Conservation (phyloP, 2,797 vertebrate genomes). For the Enteromius argenteus region DNA sequence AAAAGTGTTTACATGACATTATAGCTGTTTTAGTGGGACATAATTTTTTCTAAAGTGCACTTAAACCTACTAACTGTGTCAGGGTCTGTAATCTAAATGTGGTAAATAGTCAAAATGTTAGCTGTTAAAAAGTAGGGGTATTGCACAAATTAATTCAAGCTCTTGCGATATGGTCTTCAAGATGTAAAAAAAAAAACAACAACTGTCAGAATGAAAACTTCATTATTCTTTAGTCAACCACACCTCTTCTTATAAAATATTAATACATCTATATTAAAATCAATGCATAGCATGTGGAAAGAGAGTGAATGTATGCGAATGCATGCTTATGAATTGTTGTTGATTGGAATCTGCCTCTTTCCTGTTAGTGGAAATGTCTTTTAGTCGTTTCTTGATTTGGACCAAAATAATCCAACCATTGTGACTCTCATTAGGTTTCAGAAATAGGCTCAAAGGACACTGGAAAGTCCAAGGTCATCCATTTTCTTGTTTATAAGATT, state of each 20-base stretch:
- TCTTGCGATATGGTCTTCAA: not conserved
- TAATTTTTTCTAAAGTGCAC: not conserved
- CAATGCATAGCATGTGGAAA: not conserved
- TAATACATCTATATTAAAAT: not conserved
- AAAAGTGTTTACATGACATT: not conserved
- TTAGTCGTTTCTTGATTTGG: not conserved
- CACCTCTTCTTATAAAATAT: not conserved
- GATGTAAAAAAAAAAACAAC: not conserved
- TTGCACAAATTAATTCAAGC: not conserved
- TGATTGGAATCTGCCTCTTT: slow-evolving; percentile 1
- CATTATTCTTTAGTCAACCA: not conserved
- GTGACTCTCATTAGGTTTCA: slow-evolving; percentile 23
- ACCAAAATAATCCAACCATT: slow-evolving; percentile 16
- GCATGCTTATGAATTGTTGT: not conserved
- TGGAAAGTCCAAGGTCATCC: not conserved
- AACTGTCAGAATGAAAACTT: not conserved
- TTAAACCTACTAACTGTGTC: not conserved
- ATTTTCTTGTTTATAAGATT: not conserved
- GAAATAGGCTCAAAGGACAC: slow-evolving; percentile 11
- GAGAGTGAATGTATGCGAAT: not conserved
- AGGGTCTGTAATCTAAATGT: not conserved
- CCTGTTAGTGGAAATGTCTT: slow-evolving; percentile 12
- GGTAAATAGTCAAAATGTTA: not conserved
- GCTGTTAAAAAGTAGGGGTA: not conserved
- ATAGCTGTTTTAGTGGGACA: not conserved